These are phyloP conservation scores for Zootoca vivipara DNA, from an alignment of 2,113 vertebrate genomes.

Conservation along the genomic window DNA sequence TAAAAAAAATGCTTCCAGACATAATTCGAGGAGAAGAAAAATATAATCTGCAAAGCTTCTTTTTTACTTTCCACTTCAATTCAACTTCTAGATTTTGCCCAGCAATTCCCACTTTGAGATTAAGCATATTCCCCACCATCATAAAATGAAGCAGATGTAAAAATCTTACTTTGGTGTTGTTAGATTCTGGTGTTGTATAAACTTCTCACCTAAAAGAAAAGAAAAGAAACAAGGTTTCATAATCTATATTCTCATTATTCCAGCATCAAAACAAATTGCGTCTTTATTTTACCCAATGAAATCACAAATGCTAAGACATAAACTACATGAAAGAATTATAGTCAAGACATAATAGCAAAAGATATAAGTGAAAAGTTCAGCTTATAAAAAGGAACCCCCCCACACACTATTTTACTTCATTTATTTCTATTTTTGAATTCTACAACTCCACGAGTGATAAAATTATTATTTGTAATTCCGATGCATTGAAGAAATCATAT, in stretches of 20 bases:
- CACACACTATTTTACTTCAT: neutral
- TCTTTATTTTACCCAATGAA: conserved; percentile 42
- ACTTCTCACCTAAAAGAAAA: conserved; percentile 64
- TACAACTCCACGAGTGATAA: neutral
- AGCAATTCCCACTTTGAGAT: neutral
- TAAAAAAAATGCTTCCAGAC: neutral
- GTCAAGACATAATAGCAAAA: neutral
- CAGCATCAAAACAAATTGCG: conserved; percentile 10
- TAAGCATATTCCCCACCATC: neutral
- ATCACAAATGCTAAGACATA: neutral
- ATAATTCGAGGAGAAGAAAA: neutral
- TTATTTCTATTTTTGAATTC: neutral
- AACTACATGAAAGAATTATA: neutral
- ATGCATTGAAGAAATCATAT: neutral
- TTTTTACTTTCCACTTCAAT: neutral
- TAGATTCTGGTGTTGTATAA: conserved; percentile 59
- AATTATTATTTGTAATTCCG: neutral
- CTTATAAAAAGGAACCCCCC: neutral
- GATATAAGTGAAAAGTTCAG: neutral
- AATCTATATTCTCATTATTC: neutral
- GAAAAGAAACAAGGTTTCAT: conserved; percentile 49
- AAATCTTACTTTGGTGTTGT: conserved; percentile 74
- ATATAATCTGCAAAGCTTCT: neutral
- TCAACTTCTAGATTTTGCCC: neutral
- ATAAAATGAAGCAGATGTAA: conserved; percentile 13